Percentiles rank a stretch among this genome's conserved stretches.
Evolutionary conservation across 2,797 vertebrate species (phyloP).

Genomic region (Takifugu rubripes): DNA sequence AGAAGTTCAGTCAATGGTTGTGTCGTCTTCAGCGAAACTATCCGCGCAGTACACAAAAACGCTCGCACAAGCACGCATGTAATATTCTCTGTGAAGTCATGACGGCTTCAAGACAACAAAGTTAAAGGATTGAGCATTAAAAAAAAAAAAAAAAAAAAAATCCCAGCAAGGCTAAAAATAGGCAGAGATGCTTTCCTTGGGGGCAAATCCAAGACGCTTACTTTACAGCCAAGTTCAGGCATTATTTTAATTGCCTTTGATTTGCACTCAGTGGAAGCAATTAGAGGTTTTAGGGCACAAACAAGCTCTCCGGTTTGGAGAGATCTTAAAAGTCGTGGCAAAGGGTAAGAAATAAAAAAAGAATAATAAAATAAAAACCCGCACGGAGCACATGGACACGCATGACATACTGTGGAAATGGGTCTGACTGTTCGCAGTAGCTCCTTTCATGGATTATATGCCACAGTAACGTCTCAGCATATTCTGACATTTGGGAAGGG

Average conservation of each 20-base stretch:
- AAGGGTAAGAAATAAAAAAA: slow-evolving; percentile 6
- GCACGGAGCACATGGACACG: slow-evolving; percentile 15
- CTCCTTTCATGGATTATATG: slow-evolving; percentile 1
- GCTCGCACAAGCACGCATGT: slow-evolving; percentile 23
- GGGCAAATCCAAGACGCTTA: slow-evolving; percentile 28
- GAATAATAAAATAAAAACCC: not conserved
- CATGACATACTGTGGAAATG: slow-evolving; percentile 7
- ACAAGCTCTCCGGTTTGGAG: slow-evolving; percentile 32
- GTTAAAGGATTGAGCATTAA: slow-evolving; percentile 34
- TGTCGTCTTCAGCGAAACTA: slow-evolving; percentile 58
- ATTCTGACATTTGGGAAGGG: not conserved
- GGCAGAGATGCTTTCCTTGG: slow-evolving; percentile 30
- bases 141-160: slow-evolving; percentile 44
- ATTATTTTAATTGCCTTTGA: slow-evolving; percentile 56
- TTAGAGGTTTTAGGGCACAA: slow-evolving; percentile 36
- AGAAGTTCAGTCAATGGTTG: slow-evolving; percentile 53
- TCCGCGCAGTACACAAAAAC: slow-evolving; percentile 58
- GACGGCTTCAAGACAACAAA: slow-evolving; percentile 40
- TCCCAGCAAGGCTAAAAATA: slow-evolving; percentile 42
- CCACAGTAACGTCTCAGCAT: slow-evolving; percentile 24
- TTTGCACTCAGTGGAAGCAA: slow-evolving; percentile 58
- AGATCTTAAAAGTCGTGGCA: slow-evolving; percentile 26
- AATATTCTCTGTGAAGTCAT: slow-evolving; percentile 34
- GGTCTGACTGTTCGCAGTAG: slow-evolving; percentile 7
- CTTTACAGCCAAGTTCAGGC: slow-evolving; percentile 54